Conservation (phyloP, 2,888 invertebrate species). For the Empis livida region DNA sequence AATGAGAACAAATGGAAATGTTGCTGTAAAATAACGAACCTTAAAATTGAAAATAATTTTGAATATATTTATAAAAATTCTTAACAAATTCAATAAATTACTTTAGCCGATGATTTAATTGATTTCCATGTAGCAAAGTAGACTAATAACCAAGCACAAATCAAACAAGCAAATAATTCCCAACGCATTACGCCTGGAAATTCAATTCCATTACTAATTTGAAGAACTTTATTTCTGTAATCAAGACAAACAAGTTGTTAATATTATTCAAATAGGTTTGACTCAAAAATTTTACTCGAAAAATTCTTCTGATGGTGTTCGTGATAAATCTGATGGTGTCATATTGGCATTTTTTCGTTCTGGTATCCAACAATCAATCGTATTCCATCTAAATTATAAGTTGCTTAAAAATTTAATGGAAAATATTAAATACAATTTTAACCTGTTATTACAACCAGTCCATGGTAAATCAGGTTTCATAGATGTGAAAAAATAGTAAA, state of each 20-base stretch:
- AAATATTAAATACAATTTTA: conserved; percentile 2
- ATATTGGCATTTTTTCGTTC: conserved; percentile 42
- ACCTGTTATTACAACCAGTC: conserved; percentile 71
- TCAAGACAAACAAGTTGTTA: background rate
- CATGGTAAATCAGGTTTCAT: conserved; percentile 81
- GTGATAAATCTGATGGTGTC: conserved; percentile 56
- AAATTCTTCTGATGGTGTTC: conserved; percentile 83
- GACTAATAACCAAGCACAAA: conserved; percentile 86
- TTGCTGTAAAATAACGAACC: conserved; percentile 86
- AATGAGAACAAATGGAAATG: conserved; percentile 79
- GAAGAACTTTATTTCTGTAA: conserved; percentile 70
- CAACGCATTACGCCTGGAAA: conserved; percentile 69
- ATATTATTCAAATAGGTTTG: too few species aligned
- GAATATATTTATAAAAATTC: background rate
- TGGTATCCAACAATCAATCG: conserved; percentile 69
- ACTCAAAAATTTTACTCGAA: too few species aligned
- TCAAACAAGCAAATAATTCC: conserved; percentile 79
- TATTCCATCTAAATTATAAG: conserved; percentile 46
- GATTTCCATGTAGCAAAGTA: conserved; percentile 97
- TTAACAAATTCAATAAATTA: conserved; percentile 8
- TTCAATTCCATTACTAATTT: conserved; percentile 73
- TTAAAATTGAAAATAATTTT: conserved; percentile 21
- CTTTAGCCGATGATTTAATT: conserved; percentile 82
- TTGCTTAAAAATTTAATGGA: background rate
- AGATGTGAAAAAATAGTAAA: conserved; percentile 86